These are phyloP conservation scores for Tiliqua scincoides DNA, from an alignment of 2,113 vertebrate species.

Conservation along the genomic window DNA sequence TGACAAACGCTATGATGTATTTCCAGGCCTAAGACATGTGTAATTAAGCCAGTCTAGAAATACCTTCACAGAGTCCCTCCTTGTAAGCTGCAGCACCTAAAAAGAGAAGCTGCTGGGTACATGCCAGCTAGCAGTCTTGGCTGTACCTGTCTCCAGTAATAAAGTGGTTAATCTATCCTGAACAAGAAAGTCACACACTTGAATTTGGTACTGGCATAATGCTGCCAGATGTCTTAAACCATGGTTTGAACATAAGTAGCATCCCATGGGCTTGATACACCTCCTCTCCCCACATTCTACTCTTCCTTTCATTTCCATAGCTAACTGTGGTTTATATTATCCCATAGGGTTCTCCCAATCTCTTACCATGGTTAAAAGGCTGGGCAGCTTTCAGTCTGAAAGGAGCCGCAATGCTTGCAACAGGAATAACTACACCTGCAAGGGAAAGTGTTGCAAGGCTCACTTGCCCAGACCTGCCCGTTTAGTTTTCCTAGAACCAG, in stretches of 20 bases:
- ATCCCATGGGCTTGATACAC: too few relatives aligned
- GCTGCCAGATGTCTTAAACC: neutral
- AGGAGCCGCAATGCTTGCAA: neutral
- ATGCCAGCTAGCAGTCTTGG: neutral
- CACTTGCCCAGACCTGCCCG: neutral
- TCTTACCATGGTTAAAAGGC: neutral
- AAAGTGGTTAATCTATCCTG: neutral
- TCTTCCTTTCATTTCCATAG: neutral
- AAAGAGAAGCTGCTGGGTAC: neutral
- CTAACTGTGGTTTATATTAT: neutral
- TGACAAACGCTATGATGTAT: neutral
- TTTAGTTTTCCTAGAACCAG: neutral
- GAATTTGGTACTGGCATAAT: neutral
- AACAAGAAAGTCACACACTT: neutral
- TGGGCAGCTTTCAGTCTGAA: neutral
- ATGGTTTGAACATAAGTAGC: neutral
- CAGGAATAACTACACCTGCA: neutral
- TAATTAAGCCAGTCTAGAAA: neutral
- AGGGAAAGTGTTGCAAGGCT: neutral
- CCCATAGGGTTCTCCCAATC: too few relatives aligned
- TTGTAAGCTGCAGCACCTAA: neutral
- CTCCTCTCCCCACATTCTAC: neutral
- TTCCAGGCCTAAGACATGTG: neutral
- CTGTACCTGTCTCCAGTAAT: neutral
- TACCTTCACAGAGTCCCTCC: neutral